phyloP scores from a whole-genome alignment of 1,140 invertebrate genomes.

The Lepidurus arcticus region DNA sequence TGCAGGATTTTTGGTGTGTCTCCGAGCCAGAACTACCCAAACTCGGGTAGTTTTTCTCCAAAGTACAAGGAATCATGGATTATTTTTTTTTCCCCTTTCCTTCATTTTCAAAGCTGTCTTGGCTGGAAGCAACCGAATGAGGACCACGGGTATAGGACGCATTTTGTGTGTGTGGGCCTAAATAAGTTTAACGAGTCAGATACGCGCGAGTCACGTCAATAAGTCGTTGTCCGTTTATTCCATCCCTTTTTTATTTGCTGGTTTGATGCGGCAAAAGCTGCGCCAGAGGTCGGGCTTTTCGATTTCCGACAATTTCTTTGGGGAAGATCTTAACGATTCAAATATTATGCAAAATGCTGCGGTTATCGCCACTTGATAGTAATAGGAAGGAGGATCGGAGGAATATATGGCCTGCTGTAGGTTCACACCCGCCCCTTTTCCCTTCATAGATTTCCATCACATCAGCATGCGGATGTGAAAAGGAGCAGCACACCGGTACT shows the following conservation, averaged over 20 bases:
- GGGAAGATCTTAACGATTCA: neutral
- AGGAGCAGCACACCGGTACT: neutral
- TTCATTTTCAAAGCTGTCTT: neutral
- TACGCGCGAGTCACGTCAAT: slow-evolving; percentile 2
- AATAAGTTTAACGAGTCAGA: slow-evolving; percentile 9
- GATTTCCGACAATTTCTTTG: neutral
- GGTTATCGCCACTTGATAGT: slow-evolving; percentile 13
- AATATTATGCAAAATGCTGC: neutral
- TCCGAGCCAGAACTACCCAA: neutral
- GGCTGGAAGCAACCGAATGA: neutral
- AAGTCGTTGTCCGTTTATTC: slow-evolving; percentile 16
- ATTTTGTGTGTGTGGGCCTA: neutral
- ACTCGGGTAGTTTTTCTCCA: neutral
- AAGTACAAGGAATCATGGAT: neutral
- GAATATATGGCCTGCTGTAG: neutral
- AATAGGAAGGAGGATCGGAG: neutral
- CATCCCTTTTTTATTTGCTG: neutral
- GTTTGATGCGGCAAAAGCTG: neutral
- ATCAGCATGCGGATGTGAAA: neutral
- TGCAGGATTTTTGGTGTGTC: neutral
- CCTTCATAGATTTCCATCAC: neutral
- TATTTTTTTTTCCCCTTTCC: neutral
- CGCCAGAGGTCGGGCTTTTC: neutral
- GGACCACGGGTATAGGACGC: neutral
- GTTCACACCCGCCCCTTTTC: neutral